phyloP scores from a whole-genome alignment of 2,888 invertebrate genomes.

The Pristionchus mayeri region DNA sequence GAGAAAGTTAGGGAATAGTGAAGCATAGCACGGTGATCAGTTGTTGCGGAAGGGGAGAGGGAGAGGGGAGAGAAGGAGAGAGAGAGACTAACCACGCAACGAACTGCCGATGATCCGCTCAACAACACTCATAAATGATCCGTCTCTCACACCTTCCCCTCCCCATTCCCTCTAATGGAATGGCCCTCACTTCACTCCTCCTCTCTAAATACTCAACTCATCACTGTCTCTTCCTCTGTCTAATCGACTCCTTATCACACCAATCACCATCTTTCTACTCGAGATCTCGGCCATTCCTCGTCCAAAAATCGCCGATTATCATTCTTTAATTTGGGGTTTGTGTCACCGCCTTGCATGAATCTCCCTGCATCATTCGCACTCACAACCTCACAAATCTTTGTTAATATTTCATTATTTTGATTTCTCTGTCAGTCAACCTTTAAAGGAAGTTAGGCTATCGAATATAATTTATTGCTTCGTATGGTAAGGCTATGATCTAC shows the following conservation, averaged over 20 bases:
- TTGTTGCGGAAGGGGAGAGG: background rate
- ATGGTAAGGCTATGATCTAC: conserved; percentile 5
- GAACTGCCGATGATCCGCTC: background rate
- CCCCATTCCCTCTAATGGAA: background rate
- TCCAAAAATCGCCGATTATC: background rate
- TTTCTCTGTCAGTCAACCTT: background rate
- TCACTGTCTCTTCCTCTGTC: background rate
- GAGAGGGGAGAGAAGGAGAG: background rate
- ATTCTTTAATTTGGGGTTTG: background rate
- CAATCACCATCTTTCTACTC: background rate
- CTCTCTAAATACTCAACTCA: background rate
- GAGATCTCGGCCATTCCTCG: background rate
- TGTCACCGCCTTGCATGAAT: background rate
- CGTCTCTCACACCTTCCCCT: background rate
- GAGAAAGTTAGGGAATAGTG: too few species aligned
- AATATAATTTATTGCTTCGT: background rate
- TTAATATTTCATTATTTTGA: background rate
- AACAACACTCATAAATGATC: background rate
- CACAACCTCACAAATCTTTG: background rate
- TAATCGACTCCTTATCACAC: background rate
- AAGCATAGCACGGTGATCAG: background rate
- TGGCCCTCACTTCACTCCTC: background rate
- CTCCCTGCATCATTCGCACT: background rate
- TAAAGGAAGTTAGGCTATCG: too few species aligned
- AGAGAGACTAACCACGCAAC: background rate